Evolutionary conservation across 2,797 vertebrate genomes (phyloP).

Genomic region (Odontamblyopus rebecca): DNA sequence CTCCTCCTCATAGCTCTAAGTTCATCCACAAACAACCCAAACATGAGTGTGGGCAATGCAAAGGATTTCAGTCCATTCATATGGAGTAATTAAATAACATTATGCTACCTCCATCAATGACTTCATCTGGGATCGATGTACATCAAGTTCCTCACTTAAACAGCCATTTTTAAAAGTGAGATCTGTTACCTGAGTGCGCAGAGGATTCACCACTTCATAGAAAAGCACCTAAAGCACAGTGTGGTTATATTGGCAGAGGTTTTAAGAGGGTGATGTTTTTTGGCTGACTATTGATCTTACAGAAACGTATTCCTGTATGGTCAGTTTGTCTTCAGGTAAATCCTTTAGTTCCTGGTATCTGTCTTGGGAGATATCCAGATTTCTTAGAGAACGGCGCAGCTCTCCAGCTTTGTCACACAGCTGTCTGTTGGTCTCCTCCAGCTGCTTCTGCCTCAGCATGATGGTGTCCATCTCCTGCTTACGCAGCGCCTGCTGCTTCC

Average conservation of each 20-base stretch:
- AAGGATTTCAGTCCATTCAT: not conserved
- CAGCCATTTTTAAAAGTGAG: constrained; percentile 79
- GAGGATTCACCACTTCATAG: constrained; percentile 85
- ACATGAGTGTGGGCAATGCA: not conserved
- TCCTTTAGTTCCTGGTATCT: constrained; percentile 83
- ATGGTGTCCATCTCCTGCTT: constrained; percentile 96
- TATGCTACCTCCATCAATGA: constrained; percentile 84
- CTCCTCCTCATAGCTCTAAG: constrained; percentile 89
- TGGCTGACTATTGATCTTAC: constrained; percentile 71
- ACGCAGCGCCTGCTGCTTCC: constrained; percentile 89
- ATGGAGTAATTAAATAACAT: not conserved
- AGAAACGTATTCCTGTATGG: constrained; percentile 92
- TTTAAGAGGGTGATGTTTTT: not conserved
- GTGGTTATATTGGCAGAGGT: not conserved
- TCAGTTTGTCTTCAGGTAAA: constrained; percentile 89
- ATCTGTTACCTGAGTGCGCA: constrained; percentile 82
- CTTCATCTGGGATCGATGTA: constrained; percentile 83
- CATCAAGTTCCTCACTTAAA: constrained; percentile 82
- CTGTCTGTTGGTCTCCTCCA: constrained; percentile 90
- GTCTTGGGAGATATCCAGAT: constrained; percentile 88
- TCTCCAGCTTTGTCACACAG: constrained; percentile 89
- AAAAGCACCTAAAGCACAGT: constrained; percentile 70
- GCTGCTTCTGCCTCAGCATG: constrained; percentile 89
- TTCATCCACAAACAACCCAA: constrained; percentile 1
- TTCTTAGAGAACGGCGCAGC: constrained; percentile 84